phyloP scores from a whole-genome alignment of 2,113 vertebrate species.

The Psammodynastes pulverulentus region DNA sequence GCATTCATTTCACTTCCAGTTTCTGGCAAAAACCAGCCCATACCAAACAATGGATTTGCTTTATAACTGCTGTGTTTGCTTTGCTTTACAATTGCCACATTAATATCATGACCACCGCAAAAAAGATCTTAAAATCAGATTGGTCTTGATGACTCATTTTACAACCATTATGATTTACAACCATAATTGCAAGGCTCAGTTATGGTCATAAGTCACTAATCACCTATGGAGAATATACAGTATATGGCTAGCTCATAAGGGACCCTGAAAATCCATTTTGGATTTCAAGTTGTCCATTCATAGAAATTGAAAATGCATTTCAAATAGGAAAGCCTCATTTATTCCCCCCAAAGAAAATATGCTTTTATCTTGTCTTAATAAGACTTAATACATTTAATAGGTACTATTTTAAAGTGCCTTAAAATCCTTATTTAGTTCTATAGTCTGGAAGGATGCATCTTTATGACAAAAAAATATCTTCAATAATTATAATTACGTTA shows the following conservation, averaged over 20 bases:
- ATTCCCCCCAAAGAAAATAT: constrained; percentile 4
- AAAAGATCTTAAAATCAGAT: background rate
- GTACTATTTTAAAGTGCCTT: background rate
- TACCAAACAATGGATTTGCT: background rate
- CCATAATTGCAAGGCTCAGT: background rate
- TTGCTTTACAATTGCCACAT: no score
- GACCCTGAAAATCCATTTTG: background rate
- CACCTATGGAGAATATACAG: background rate
- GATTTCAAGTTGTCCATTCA: background rate
- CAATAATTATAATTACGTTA: background rate
- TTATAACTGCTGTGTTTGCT: background rate
- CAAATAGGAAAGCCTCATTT: background rate
- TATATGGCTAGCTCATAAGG: background rate
- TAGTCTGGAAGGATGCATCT: constrained; percentile 4
- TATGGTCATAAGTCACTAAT: background rate
- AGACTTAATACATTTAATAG: background rate
- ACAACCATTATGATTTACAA: background rate
- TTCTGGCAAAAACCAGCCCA: background rate
- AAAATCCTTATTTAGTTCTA: constrained; percentile 1
- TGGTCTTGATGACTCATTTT: background rate
- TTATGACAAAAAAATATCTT: background rate
- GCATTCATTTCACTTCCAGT: background rate
- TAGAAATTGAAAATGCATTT: background rate
- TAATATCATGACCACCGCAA: background rate
- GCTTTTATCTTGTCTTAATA: background rate